A percentile compares a stretch with the other conserved stretches of the same genome.
Conservation (phyloP, 2,113 vertebrate genomes). For the Isurus oxyrinchus region DNA sequence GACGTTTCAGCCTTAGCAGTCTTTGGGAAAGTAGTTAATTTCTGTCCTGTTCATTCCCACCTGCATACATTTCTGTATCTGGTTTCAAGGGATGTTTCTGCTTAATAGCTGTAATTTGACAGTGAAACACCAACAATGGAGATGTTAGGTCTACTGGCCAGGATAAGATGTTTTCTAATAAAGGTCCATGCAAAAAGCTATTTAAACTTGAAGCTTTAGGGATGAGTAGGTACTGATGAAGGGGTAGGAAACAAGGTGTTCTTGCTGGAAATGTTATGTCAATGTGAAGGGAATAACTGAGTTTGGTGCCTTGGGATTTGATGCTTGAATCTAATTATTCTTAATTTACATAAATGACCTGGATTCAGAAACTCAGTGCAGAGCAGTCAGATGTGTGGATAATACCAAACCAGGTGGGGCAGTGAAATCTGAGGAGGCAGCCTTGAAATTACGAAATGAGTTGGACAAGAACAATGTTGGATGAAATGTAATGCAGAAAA, state of each 20-base stretch:
- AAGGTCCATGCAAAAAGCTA: neutral
- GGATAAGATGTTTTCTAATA: neutral
- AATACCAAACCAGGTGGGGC: neutral
- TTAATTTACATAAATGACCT: neutral
- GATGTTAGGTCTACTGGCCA: neutral
- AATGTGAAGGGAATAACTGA: neutral
- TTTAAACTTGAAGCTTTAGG: neutral
- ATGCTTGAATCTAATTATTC: neutral
- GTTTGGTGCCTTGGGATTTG: neutral
- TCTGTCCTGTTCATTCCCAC: neutral
- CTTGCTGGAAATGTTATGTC: neutral
- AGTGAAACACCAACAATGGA: neutral
- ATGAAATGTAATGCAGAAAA: neutral
- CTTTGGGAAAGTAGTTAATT: neutral
- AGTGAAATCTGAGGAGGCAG: slow-evolving; percentile 20
- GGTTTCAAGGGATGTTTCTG: neutral
- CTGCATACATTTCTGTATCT: neutral
- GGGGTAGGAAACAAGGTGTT: neutral
- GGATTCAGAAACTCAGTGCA: neutral
- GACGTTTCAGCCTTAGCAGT: neutral
- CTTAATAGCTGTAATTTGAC: neutral
- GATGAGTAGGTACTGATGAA: neutral
- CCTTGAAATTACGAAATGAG: neutral
- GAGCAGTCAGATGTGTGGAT: neutral
- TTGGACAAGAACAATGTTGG: neutral